These are phyloP conservation scores for Oncorhynchus keta DNA, from an alignment of 2,113 vertebrate genomes.

Conservation along the genomic window DNA sequence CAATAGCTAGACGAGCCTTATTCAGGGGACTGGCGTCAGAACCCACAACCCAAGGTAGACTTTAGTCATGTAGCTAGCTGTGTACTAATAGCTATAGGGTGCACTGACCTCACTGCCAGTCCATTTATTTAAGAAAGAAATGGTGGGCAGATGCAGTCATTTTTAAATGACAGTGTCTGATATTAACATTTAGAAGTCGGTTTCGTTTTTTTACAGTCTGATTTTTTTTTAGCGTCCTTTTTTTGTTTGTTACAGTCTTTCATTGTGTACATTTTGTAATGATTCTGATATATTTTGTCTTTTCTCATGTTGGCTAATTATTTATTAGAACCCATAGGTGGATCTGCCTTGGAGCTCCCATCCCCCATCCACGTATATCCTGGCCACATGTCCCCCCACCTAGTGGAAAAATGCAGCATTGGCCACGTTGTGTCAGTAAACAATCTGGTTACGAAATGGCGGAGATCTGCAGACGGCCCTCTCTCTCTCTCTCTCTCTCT, in stretches of 20 bases:
- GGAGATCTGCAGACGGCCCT: conserved; percentile 73
- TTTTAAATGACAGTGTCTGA: not conserved
- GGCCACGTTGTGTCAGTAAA: conserved; percentile 76
- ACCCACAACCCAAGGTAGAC: too few species aligned
- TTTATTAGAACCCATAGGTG: conserved; percentile 26
- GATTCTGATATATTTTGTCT: conserved; percentile 13
- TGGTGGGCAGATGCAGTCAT: not conserved
- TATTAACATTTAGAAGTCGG: not conserved
- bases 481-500: conserved; percentile 21
- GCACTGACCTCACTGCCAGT: not conserved
- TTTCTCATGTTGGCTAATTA: not conserved
- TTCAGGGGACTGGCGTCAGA: too few species aligned
- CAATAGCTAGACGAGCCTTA: too few species aligned
- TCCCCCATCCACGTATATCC: conserved; percentile 27
- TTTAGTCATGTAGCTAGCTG: not conserved
- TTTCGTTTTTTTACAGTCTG: not conserved
- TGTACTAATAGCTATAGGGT: not conserved
- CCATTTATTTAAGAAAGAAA: not conserved
- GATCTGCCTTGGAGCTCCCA: conserved; percentile 31
- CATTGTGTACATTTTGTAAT: not conserved
- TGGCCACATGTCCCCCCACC: conserved; percentile 45
- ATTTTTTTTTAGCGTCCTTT: not conserved
- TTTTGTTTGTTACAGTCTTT: not conserved
- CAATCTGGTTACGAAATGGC: conserved; percentile 87
- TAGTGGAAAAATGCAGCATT: conserved; percentile 61